Base-by-base conservation (phyloP, 2,888 invertebrate genomes). In the Pristionchus arcanus region DNA sequence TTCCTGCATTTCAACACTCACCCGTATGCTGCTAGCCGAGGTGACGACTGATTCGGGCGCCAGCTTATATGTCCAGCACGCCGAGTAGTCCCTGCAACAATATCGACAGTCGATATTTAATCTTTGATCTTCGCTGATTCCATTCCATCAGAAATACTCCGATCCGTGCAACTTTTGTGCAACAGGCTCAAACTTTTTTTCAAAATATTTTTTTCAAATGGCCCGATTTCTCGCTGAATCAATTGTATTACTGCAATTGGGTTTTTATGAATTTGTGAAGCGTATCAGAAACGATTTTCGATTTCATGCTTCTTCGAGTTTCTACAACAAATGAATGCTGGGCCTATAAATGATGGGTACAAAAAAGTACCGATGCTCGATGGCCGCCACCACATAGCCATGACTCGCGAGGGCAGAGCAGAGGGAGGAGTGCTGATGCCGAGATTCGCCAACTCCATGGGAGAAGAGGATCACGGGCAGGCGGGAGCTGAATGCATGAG, bases 391-490 rank as follows among this genome's bases (percentile, higher is more conserved):
- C 19, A 97, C 95, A 94, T 96, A 97, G 3, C 97, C 97, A 92
- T 96, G 96, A 2, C 97, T 97, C 1, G 97, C 97, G 89, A 97
- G 94, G 92, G 97, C 97, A 81, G 96, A 95, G 93, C 96, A 96
- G 81, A 96, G 96, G 7, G 96, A 96, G 49, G 96, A 96, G 94
- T 97, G 87, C 42, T 68, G 87, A 87, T 87, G 87, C 1, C 87
- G 66, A 66, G 49, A 53, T n/a, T 42, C 66, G 11, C 87, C 87
- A 19, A 87, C 68, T 4, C 87, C 87, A 49, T 87, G 87, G 0
- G 87, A 87, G 68, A 68, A 87, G 19, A 87, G 28, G 68, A 87
- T 87, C 1, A 87, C 21, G 66, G 87, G 87, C 11, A 87, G 66
- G 42, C 87, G 87, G 21, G 66, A 49, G 25, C 87, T 87, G 68